Conservation (phyloP, 2,113 vertebrate genomes). For the Salvelinus namaycush region DNA sequence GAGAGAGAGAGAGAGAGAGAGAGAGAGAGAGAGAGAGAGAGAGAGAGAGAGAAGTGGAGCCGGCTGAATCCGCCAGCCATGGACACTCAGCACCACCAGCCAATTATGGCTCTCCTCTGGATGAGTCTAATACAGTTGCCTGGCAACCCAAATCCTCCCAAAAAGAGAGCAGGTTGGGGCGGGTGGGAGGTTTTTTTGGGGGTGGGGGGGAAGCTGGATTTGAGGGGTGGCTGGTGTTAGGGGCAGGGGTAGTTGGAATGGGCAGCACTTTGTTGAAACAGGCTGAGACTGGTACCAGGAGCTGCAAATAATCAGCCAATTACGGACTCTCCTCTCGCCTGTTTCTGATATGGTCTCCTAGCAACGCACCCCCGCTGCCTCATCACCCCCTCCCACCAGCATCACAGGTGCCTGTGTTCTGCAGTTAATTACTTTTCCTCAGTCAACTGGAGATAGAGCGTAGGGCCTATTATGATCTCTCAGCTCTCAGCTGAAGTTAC, state of each 20-base stretch:
- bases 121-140: conserved; percentile 80
- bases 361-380: background rate
- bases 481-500: conserved; percentile 34
- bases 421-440: conserved; percentile 22
- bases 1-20: conserved; percentile 27
- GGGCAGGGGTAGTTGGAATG: conserved; percentile 8
- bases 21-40: conserved; percentile 28
- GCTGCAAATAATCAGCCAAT: conserved; percentile 52
- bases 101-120: conserved; percentile 77
- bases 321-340: conserved; percentile 34
- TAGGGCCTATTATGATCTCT: conserved; percentile 19
- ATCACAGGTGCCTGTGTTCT: background rate
- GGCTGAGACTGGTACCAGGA: conserved; percentile 18
- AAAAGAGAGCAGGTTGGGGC: conserved; percentile 2
- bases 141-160: conserved; percentile 71
- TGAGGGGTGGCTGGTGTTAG: conserved; percentile 2
- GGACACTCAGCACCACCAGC: conserved; percentile 67
- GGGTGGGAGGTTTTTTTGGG: background rate
- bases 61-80: conserved; percentile 78
- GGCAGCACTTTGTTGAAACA: conserved; percentile 1
- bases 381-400: background rate
- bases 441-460: conserved; percentile 19
- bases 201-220: background rate
- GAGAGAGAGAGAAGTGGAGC: conserved; percentile 78
- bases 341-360: background rate